Evolutionary conservation across 2,797 vertebrate species (phyloP).

Genomic region (Huso huso): DNA sequence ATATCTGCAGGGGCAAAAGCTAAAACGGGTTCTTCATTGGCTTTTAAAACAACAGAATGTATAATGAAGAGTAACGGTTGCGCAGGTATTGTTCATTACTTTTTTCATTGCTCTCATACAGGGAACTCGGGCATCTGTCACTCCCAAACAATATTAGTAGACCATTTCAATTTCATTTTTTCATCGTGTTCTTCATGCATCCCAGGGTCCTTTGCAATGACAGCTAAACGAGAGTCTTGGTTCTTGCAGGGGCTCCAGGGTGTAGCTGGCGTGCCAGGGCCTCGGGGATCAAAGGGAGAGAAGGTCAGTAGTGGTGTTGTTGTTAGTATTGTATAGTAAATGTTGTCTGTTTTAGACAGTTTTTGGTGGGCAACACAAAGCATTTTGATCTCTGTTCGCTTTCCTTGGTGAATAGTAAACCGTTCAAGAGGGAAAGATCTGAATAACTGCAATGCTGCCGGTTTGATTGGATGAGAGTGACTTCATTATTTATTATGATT

Average conservation of each 20-base stretch:
- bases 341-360: not conserved
- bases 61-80: too few relatives aligned
- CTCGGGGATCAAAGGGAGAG: slow-evolving; percentile 42
- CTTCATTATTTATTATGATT: too few relatives aligned
- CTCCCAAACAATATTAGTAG: not conserved
- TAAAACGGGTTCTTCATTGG: too few relatives aligned
- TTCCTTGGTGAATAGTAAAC: too few relatives aligned
- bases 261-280: slow-evolving; percentile 42
- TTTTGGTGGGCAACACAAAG: not conserved
- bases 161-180: not conserved
- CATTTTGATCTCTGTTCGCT: too few relatives aligned
- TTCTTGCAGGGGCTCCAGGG: slow-evolving; percentile 46
- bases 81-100: too few relatives aligned
- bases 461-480: not conserved
- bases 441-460: slow-evolving; percentile 2
- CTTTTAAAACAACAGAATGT: too few relatives aligned
- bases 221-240: too few relatives aligned
- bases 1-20: too few relatives aligned
- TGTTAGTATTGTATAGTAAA: not conserved
- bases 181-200: slow-evolving; percentile 2
- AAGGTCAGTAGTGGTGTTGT: slow-evolving; percentile 36
- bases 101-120: not conserved
- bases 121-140: not conserved
- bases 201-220: too few relatives aligned
- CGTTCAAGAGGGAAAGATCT: not conserved